phyloP scores from a whole-genome alignment of 2,113 vertebrate genomes.

The Ceyx margarethae region DNA sequence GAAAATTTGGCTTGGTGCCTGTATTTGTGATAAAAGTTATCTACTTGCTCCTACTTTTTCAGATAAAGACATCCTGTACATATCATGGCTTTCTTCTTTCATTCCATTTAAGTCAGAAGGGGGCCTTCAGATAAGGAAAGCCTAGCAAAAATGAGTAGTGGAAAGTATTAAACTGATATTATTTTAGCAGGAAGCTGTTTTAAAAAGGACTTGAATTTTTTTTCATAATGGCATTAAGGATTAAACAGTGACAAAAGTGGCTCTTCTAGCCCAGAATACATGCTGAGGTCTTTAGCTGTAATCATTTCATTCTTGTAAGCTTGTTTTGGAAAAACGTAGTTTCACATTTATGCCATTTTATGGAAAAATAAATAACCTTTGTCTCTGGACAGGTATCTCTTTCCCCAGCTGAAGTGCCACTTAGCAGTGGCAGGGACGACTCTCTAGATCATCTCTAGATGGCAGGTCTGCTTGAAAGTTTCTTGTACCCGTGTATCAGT shows the following conservation, averaged over 20 bases:
- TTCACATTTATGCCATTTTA: neutral
- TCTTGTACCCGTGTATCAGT: rapidly evolving
- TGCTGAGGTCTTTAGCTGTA: neutral
- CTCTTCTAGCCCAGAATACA: neutral
- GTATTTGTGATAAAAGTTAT: constrained; percentile 6
- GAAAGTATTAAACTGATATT: neutral
- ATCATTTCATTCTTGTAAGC: neutral
- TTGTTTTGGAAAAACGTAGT: neutral
- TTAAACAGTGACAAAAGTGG: neutral
- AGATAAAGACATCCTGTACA: constrained; percentile 21
- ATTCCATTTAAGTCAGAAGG: neutral
- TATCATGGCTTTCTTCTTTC: constrained; percentile 34
- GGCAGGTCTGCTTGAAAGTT: neutral
- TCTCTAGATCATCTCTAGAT: neutral
- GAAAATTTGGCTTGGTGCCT: constrained; percentile 1
- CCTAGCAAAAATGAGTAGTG: neutral
- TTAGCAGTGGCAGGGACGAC: neutral
- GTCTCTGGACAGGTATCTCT: neutral
- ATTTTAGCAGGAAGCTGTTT: neutral
- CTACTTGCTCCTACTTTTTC: constrained; percentile 47
- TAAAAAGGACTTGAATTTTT: neutral
- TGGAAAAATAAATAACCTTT: neutral
- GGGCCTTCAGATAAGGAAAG: neutral
- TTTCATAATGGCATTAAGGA: neutral
- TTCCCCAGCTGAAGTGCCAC: neutral